Conservation (phyloP, 2,888 invertebrate genomes). For the Xestia sexstrigata region DNA sequence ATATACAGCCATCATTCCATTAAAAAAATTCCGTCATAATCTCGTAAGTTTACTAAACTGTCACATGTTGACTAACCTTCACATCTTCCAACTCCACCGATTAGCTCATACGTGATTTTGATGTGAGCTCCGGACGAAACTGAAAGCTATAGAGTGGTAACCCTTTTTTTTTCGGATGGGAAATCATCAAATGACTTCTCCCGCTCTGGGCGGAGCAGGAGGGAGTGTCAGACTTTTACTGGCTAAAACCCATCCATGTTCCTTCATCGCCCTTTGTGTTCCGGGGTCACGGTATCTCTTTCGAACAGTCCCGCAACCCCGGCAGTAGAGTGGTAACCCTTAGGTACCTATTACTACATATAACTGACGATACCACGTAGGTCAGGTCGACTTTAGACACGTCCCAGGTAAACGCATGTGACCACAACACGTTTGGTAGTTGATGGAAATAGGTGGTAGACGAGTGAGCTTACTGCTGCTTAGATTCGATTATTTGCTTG, state of each 20-base stretch:
- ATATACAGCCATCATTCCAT: not conserved
- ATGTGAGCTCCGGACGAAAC: too few species aligned
- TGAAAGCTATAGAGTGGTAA: not conserved
- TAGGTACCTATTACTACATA: not conserved
- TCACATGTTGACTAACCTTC: not conserved
- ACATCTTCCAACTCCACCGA: not conserved
- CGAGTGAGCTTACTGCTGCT: not conserved
- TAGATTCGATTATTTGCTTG: not conserved
- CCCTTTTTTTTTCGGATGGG: too few species aligned
- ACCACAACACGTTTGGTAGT: not conserved
- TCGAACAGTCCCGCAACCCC: too few species aligned
- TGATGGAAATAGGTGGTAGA: not conserved
- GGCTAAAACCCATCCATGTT: too few species aligned
- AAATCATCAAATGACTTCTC: too few species aligned
- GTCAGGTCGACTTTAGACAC: not conserved
- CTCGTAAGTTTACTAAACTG: not conserved
- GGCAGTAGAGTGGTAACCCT: not conserved
- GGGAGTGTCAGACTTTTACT: too few species aligned
- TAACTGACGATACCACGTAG: not conserved
- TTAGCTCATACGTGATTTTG: not conserved
- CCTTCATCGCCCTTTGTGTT: too few species aligned
- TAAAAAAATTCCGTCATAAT: not conserved
- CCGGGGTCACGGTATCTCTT: too few species aligned
- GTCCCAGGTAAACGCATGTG: not conserved
- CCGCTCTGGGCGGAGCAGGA: too few species aligned